Evolutionary conservation across 2,888 invertebrate genomes (phyloP).

Genomic region (Troilus luridus): DNA sequence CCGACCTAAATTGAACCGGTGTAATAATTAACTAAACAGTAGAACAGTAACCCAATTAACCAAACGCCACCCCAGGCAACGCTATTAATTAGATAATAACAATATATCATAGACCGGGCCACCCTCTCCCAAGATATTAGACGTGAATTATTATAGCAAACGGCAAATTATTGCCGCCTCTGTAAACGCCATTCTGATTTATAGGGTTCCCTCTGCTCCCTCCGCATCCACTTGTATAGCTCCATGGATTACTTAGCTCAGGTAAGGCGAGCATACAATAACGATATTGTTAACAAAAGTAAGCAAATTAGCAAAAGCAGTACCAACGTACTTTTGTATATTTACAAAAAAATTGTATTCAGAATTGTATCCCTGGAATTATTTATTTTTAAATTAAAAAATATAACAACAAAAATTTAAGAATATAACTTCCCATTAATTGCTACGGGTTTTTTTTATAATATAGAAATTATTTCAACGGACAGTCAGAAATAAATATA

Average conservation of each 20-base stretch:
- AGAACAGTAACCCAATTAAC: constrained; percentile 50
- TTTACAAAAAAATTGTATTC: no score
- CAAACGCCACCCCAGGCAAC: neutral
- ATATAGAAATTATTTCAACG: no score
- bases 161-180: constrained; percentile 40
- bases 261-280: neutral
- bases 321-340: no score
- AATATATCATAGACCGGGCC: constrained; percentile 7
- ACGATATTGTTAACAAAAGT: neutral
- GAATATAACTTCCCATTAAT: no score
- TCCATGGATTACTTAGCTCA: constrained; percentile 6
- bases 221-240: neutral
- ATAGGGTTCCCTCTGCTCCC: neutral
- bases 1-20: constrained; percentile 2
- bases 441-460: no score
- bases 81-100: constrained; percentile 46
- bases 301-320: no score
- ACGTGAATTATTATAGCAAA: constrained; percentile 35
- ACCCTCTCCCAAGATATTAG: constrained; percentile 21
- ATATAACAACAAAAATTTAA: no score
- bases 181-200: constrained; percentile 38
- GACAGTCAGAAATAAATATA: no score
- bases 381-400: no score
- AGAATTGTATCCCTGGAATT: no score
- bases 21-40: constrained; percentile 48